Evolutionary conservation across 2,113 vertebrate species (phyloP).

Genomic region (Hippocampus mohnikei): DNA sequence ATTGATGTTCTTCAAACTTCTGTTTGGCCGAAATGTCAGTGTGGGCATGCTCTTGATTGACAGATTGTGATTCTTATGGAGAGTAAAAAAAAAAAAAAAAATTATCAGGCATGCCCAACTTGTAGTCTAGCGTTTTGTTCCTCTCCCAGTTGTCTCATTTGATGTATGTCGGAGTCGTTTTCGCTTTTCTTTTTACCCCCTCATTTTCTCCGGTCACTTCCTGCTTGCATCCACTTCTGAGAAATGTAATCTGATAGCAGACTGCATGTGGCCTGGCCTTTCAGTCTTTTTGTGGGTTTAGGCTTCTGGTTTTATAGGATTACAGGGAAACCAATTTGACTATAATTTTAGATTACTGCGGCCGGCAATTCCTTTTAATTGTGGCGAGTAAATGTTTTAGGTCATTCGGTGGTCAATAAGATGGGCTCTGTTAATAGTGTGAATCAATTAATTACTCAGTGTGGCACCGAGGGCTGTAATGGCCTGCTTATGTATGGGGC

Average conservation of each 20-base stretch:
- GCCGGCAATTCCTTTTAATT: conserved; percentile 42
- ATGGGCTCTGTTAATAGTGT: not conserved
- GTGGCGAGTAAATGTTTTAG: conserved; percentile 23
- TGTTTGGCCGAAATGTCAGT: not conserved
- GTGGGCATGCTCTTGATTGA: not conserved
- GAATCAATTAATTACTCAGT: not conserved
- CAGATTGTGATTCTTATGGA: not conserved
- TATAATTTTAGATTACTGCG: conserved; percentile 48
- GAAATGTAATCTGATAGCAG: conserved; percentile 66
- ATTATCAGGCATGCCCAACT: not conserved
- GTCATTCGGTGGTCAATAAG: conserved; percentile 17
- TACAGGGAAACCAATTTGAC: conserved; percentile 48
- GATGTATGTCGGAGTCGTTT: conserved; percentile 13
- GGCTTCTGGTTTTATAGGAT: conserved; percentile 58
- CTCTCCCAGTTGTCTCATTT: conserved; percentile 1
- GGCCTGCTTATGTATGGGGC: conserved; percentile 7
- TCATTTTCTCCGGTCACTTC: conserved; percentile 48
- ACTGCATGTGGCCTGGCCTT: conserved; percentile 31
- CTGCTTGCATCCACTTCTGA: conserved; percentile 59
- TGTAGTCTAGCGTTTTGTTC: not conserved
- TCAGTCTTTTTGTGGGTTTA: conserved; percentile 41
- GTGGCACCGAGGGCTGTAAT: not conserved
- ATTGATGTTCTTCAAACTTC: not conserved
- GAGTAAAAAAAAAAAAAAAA: not conserved
- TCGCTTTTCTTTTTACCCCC: not conserved